These are phyloP conservation scores for Drosophila arawakana DNA, from an alignment of 1,140 invertebrate genomes.

Conservation along the genomic window DNA sequence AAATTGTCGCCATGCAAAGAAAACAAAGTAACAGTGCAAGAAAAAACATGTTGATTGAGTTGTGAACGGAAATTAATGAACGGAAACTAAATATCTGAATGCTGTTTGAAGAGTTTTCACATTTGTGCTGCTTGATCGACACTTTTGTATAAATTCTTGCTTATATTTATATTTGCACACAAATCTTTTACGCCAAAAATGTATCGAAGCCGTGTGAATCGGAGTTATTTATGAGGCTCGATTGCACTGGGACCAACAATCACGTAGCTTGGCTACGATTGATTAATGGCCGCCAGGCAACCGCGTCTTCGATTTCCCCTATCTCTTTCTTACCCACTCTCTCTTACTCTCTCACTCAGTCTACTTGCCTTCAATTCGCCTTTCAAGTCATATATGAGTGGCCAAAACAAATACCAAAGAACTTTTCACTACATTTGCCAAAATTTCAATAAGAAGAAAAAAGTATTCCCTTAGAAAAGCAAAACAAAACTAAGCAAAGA, in stretches of 20 bases:
- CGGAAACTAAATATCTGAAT: constrained; percentile 71
- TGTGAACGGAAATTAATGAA: constrained; percentile 79
- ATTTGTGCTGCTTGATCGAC: constrained; percentile 9
- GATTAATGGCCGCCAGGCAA: constrained; percentile 70
- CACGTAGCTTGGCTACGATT: constrained; percentile 63
- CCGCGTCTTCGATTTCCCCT: constrained; percentile 51
- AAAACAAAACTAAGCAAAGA: constrained; percentile 1
- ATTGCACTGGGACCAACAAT: constrained; percentile 54
- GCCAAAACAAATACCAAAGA: constrained; percentile 46
- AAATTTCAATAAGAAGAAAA: constrained; percentile 48
- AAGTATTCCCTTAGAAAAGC: constrained; percentile 25
- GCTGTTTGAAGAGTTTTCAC: constrained; percentile 26
- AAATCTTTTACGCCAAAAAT: constrained; percentile 42
- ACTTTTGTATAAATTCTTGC: constrained; percentile 29
- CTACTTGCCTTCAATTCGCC: background rate
- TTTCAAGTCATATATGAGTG: constrained; percentile 32
- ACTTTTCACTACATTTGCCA: constrained; percentile 63
- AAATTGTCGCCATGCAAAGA: constrained; percentile 49
- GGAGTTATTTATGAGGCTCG: constrained; percentile 63
- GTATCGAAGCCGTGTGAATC: constrained; percentile 11
- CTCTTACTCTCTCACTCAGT: background rate
- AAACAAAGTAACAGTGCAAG: background rate
- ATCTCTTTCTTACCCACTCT: background rate
- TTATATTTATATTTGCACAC: constrained; percentile 56
- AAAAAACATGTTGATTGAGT: constrained; percentile 64